Percentiles rank a stretch among this genome's conserved stretches.
phyloP scores from a whole-genome alignment of 2,888 invertebrate species.

The Pachydiplax longipennis region DNA sequence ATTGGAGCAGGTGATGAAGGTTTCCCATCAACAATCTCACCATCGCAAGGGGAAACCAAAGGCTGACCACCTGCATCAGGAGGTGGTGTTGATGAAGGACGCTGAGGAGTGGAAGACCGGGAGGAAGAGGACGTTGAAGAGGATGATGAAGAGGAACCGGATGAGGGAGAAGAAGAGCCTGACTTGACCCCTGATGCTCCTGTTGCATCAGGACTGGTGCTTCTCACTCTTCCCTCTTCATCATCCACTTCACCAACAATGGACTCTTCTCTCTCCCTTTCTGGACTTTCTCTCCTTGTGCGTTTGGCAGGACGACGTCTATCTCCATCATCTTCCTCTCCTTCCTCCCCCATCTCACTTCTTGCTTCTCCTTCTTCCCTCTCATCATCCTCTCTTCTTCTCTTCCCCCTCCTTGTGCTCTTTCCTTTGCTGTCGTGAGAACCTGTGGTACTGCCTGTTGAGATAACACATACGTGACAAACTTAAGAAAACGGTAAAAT shows the following conservation, averaged over 20 bases:
- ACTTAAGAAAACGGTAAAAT: neutral
- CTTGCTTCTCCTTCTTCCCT: constrained; percentile 58
- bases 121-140: neutral
- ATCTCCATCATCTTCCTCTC: constrained; percentile 55
- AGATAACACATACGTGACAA: neutral
- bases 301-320: constrained; percentile 58
- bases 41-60: neutral
- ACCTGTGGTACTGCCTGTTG: constrained; percentile 19
- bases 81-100: constrained; percentile 2
- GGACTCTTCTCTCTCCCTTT: constrained; percentile 58
- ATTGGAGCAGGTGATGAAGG: neutral
- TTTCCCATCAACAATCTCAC: neutral
- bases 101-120: constrained; percentile 6
- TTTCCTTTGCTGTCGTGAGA: constrained; percentile 10
- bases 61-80: neutral
- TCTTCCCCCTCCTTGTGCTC: constrained; percentile 48
- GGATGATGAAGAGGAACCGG: neutral
- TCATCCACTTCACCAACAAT: constrained; percentile 58
- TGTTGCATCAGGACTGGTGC: constrained; percentile 47
- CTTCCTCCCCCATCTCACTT: constrained; percentile 57
- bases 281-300: constrained; percentile 56
- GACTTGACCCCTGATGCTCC: constrained; percentile 45
- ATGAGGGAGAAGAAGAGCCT: neutral
- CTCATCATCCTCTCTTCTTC: constrained; percentile 56
- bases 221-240: constrained; percentile 58